These are phyloP conservation scores for Anableps anableps DNA, from an alignment of 2,797 vertebrate genomes.

Conservation along the genomic window DNA sequence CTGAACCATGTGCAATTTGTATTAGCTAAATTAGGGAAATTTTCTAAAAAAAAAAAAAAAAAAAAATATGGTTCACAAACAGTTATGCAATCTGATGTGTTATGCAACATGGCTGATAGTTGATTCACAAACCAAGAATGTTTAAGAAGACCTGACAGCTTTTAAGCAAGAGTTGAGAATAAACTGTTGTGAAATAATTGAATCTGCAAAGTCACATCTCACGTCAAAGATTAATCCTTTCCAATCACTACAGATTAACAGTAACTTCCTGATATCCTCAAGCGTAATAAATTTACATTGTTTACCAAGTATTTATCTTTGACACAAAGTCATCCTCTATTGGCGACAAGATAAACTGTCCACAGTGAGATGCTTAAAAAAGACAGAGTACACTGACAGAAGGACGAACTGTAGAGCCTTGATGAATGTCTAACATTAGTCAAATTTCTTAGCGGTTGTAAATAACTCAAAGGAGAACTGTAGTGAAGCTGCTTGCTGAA, in stretches of 20 bases:
- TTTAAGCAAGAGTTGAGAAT: conserved; percentile 31
- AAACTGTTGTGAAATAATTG: conserved; percentile 18
- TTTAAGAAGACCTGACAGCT: conserved; percentile 21
- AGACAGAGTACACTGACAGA: conserved; percentile 18
- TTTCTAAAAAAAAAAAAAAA: too few species aligned
- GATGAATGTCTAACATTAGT: conserved; percentile 14
- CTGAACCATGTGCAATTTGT: conserved; percentile 9
- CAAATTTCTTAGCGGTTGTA: conserved; percentile 7
- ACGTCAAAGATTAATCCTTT: conserved; percentile 15
- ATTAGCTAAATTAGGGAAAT: conserved; percentile 5
- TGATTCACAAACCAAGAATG: conserved; percentile 35
- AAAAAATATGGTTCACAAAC: conserved; percentile 28
- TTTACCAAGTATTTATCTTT: conserved; percentile 13
- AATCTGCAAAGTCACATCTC: conserved; percentile 13
- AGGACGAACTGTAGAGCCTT: conserved; percentile 22
- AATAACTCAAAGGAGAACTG: conserved; percentile 21
- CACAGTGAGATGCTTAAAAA: conserved; percentile 8
- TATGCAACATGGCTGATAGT: conserved; percentile 40
- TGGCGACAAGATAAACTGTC: conserved; percentile 6
- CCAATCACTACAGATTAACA: conserved; percentile 18
- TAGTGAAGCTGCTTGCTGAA: conserved; percentile 10
- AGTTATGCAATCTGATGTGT: conserved; percentile 31
- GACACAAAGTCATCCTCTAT: conserved; percentile 16
- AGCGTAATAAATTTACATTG: neutral
- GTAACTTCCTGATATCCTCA: neutral